phyloP scores from a whole-genome alignment of 2,888 invertebrate genomes.

The Sinentomon sp. region DNA sequence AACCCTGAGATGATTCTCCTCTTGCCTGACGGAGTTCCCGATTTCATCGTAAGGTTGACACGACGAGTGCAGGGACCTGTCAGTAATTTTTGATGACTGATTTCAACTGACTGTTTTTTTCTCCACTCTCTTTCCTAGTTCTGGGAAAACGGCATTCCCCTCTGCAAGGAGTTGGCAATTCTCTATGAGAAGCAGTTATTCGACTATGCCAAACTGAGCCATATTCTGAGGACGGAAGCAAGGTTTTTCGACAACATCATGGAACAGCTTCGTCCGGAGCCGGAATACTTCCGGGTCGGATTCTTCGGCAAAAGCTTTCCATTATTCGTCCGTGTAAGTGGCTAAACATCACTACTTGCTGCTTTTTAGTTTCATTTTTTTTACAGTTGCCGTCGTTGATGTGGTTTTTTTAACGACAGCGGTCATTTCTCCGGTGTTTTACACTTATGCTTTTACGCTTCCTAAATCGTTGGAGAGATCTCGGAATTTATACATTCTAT shows the following conservation, averaged over 20 bases:
- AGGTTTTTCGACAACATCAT: slow-evolving; percentile 74
- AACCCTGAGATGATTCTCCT: no score
- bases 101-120: background rate
- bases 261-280: slow-evolving; percentile 61
- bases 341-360: background rate
- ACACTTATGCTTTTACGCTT: no score
- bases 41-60: no score
- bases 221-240: slow-evolving; percentile 57
- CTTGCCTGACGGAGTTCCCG: no score
- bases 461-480: no score
- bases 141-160: slow-evolving; percentile 83
- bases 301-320: slow-evolving; percentile 84
- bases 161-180: slow-evolving; percentile 63
- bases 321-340: slow-evolving; percentile 63
- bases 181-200: slow-evolving; percentile 62
- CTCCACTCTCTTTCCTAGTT: slow-evolving; percentile 27
- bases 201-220: slow-evolving; percentile 62
- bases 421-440: no score
- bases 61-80: background rate
- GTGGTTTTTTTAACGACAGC: background rate
- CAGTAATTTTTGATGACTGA: no score
- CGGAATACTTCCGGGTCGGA: slow-evolving; percentile 82
- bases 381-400: slow-evolving; percentile 3
- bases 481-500: no score
- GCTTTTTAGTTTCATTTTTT: slow-evolving; percentile 4